Conservation (phyloP, 2,797 vertebrate species). For the Crocidura indochinensis region DNA sequence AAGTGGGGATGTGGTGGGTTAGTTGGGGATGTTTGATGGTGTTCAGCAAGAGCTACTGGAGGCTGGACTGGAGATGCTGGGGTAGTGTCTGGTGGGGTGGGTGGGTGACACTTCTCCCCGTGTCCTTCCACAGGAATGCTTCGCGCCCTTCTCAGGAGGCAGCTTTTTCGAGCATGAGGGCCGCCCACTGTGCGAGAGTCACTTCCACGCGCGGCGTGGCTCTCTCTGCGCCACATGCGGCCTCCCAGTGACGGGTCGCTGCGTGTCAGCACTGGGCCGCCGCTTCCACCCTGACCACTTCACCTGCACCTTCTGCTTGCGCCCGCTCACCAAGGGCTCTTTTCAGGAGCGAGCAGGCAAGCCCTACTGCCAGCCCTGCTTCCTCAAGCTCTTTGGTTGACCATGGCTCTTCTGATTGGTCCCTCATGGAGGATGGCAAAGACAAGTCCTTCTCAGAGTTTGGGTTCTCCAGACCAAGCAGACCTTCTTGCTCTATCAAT, state of each 20-base stretch:
- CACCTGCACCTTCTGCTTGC: conserved; percentile 96
- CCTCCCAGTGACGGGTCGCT: conserved; percentile 95
- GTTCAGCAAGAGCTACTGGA: too few relatives aligned
- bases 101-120: neutral
- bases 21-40: too few relatives aligned
- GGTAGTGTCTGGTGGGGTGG: neutral
- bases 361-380: conserved; percentile 97
- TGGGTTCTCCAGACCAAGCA: neutral
- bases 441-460: neutral
- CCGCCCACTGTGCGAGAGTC: conserved; percentile 95
- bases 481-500: neutral
- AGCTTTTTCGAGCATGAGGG: conserved; percentile 97
- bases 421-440: too few relatives aligned
- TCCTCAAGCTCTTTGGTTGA: conserved; percentile 95
- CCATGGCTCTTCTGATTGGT: neutral
- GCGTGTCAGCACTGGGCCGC: conserved; percentile 96
- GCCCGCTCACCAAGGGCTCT: conserved; percentile 96
- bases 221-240: conserved; percentile 95
- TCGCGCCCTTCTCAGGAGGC: conserved; percentile 94
- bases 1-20: too few relatives aligned
- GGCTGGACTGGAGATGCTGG: neutral
- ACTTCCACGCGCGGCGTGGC: conserved; percentile 95
- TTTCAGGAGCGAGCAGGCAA: conserved; percentile 97
- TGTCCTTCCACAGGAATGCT: conserved; percentile 92
- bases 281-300: conserved; percentile 97